Base-by-base conservation (phyloP, 2,113 vertebrate species). In the Lutjanus erythropterus region DNA sequence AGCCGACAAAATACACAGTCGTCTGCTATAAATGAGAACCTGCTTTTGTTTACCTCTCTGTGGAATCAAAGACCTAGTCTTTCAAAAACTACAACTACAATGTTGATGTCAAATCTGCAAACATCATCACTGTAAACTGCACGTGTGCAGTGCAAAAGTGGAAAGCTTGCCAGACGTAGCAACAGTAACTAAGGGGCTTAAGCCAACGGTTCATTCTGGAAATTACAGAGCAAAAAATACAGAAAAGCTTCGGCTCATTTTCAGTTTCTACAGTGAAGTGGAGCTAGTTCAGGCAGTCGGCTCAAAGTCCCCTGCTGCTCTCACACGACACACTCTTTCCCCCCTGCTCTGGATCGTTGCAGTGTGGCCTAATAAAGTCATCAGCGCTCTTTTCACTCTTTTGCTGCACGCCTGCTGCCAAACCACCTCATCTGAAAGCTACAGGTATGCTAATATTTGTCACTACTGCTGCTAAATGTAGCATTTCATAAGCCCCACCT, bases 401-500 rank as follows among this genome's bases (percentile, higher is more conserved):
- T 50, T 33, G 27, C 25, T 8, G 52, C 14, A 16, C 16, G 25
- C 16, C 27, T 53, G 64, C 65, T 68, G 46, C 18, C 15, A 37
- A 25, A 44, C 15, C 10, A 5, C 31, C 16, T 27, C 11, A 21
- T 39, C 52, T 31, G 11, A 50, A 37, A 37, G 56, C 70, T 23
- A 18, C 31, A 66, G 70, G 55, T 37, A 35, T 52, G 44, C 44
- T 25, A n/a, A 16, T 2, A n/a, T 5, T 19, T n/a, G 2, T 14
- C 8, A 47, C 25, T 8, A 8, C 37, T 61, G 60, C 21, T 19
- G 18, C 60, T 10, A n/a, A n/a, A n/a, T n/a, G n/a, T n/a, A n/a
- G n/a, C n/a, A 56, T 53, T 83, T 60, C 52, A 67, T 18, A 72
- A 68, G 23, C 21, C 18, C 5, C 12, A 5, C 25, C 62, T 66